These are phyloP conservation scores for Leguminivora glycinivorella DNA, from an alignment of 1,140 invertebrate genomes.

Conservation along the genomic window DNA sequence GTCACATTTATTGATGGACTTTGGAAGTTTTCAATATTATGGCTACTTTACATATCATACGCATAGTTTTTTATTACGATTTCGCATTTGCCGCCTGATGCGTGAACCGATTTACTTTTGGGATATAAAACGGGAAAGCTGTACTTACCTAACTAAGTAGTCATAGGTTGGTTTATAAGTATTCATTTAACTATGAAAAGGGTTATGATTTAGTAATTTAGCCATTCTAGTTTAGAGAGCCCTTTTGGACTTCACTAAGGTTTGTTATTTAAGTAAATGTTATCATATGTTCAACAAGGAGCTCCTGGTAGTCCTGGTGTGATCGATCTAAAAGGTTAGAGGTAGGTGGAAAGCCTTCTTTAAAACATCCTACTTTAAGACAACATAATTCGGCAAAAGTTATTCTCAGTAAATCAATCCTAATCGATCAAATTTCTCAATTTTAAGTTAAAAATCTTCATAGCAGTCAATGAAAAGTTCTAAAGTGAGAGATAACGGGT, in stretches of 20 bases:
- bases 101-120: slow-evolving; percentile 45
- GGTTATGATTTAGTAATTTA: no score
- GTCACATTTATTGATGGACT: slow-evolving; percentile 77
- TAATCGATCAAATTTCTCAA: no score
- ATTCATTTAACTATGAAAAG: background rate
- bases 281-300: no score
- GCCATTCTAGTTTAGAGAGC: no score
- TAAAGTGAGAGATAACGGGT: slow-evolving; percentile 25
- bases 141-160: background rate
- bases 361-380: no score
- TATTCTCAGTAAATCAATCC: no score
- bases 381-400: no score
- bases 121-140: slow-evolving; percentile 52
- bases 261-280: no score
- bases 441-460: slow-evolving; percentile 10
- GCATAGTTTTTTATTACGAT: slow-evolving; percentile 78
- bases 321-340: no score
- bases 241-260: no score
- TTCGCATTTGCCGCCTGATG: slow-evolving; percentile 77
- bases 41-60: slow-evolving; percentile 75
- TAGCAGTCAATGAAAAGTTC: slow-evolving; percentile 19
- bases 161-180: background rate
- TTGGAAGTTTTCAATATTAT: slow-evolving; percentile 78
- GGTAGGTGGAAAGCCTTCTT: no score
- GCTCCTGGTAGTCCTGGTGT: no score